Percentiles rank a stretch among this genome's conserved stretches.
Conservation (phyloP, 53 echinoderm and acorn worm genomes). For the Holothuria leucospilota region DNA sequence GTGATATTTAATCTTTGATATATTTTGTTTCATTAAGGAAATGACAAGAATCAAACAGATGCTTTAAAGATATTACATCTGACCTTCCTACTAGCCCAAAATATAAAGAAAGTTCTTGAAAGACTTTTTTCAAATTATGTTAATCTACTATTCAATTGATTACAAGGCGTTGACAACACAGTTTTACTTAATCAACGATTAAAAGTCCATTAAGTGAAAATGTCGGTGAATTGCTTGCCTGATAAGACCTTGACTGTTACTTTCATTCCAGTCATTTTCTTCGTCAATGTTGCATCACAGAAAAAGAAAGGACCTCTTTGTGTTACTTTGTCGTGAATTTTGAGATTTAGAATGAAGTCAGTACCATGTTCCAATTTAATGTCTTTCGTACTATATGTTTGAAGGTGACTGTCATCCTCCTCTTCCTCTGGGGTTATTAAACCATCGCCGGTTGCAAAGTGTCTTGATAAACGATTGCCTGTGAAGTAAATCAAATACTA, state of each 20-base stretch:
- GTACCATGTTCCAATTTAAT: neutral
- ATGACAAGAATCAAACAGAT: too few relatives aligned
- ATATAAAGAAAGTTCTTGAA: too few relatives aligned
- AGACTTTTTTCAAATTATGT: too few relatives aligned
- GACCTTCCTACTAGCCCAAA: too few relatives aligned
- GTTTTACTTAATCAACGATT: too few relatives aligned
- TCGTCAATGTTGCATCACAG: neutral
- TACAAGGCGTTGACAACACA: too few relatives aligned
- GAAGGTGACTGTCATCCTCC: neutral
- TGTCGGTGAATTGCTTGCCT: neutral
- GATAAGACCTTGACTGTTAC: constrained; percentile 1
- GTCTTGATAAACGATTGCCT: constrained; percentile 8
- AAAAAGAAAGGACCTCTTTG: neutral
- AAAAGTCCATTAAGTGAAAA: too few relatives aligned
- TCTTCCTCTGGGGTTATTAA: neutral
- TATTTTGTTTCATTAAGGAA: too few relatives aligned
- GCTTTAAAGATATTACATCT: too few relatives aligned
- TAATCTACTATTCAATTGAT: too few relatives aligned
- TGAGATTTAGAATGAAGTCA: neutral
- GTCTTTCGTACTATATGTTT: neutral
- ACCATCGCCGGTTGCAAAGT: neutral
- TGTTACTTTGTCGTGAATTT: neutral
- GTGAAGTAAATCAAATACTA: neutral
- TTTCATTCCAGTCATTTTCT: neutral
- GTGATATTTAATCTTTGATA: too few relatives aligned